Percentiles rank a stretch among this genome's conserved stretches.
These are phyloP conservation scores for Pristionchus fissidentatus DNA, from an alignment of 2,888 invertebrate genomes.

Conservation along the genomic window DNA sequence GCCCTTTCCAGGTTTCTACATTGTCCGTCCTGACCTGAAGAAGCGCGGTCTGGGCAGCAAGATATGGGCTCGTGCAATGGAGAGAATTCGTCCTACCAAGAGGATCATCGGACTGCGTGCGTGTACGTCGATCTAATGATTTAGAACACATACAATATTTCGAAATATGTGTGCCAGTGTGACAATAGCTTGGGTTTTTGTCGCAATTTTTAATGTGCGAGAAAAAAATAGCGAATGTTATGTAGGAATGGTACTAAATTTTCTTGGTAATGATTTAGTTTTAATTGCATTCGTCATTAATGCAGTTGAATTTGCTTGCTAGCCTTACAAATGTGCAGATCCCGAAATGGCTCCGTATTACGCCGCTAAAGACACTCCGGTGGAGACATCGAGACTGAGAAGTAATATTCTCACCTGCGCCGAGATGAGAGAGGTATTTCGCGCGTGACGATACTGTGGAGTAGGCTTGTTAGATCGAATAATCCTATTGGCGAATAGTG, in stretches of 20 bases:
- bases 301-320: background rate
- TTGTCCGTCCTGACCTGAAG: background rate
- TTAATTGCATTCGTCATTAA: background rate
- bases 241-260: background rate
- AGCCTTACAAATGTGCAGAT: background rate
- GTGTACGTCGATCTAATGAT: background rate
- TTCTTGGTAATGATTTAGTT: background rate
- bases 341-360: constrained; percentile 29
- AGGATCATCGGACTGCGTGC: constrained; percentile 24
- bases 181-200: background rate
- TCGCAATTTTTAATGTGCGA: too few species aligned
- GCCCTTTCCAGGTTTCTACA: constrained; percentile 8
- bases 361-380: constrained; percentile 13
- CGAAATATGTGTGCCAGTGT: background rate
- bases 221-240: too few species aligned
- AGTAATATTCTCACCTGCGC: background rate
- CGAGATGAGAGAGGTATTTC: constrained; percentile 8
- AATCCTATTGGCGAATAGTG: too few species aligned
- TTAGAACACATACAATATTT: background rate
- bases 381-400: background rate
- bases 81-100: background rate
- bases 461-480: too few species aligned
- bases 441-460: background rate
- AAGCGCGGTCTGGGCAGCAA: background rate
- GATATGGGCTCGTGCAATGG: background rate